phyloP scores from a whole-genome alignment of 1,140 invertebrate species.

The Dryas iulia region DNA sequence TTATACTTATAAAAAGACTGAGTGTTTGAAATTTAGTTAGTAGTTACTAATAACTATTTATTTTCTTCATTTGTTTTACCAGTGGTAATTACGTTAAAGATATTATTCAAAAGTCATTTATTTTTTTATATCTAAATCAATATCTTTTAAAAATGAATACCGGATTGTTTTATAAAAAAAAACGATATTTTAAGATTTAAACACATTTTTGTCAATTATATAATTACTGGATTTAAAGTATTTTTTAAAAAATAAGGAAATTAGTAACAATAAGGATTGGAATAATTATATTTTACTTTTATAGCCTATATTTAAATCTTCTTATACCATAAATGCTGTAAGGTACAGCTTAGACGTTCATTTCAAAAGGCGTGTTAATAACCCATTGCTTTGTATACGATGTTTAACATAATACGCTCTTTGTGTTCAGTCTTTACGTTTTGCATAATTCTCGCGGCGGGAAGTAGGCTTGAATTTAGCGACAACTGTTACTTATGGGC shows the following conservation, averaged over 20 bases:
- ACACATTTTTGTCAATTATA: too few relatives aligned
- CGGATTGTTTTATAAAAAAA: too few relatives aligned
- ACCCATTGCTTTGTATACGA: slow-evolving; percentile 7
- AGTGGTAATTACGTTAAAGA: too few relatives aligned
- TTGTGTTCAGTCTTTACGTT: slow-evolving; percentile 13
- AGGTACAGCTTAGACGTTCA: neutral
- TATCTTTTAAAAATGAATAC: too few relatives aligned
- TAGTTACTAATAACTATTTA: too few relatives aligned
- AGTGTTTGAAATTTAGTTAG: too few relatives aligned
- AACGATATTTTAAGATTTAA: too few relatives aligned
- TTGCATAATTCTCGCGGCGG: slow-evolving; percentile 17
- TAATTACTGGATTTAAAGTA: neutral
- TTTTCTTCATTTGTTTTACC: too few relatives aligned
- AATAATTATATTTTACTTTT: neutral
- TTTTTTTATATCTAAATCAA: too few relatives aligned
- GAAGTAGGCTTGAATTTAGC: slow-evolving; percentile 1
- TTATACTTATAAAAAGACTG: too few relatives aligned
- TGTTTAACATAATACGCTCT: slow-evolving; percentile 20
- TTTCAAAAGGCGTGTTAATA: neutral
- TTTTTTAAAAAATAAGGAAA: neutral
- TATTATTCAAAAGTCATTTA: too few relatives aligned
- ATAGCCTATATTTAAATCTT: neutral
- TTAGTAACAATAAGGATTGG: neutral
- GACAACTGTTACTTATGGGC: neutral
- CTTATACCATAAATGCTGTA: neutral